These are phyloP conservation scores for Nephrotoma guestfalica DNA, from an alignment of 2,888 invertebrate genomes.

Conservation along the genomic window DNA sequence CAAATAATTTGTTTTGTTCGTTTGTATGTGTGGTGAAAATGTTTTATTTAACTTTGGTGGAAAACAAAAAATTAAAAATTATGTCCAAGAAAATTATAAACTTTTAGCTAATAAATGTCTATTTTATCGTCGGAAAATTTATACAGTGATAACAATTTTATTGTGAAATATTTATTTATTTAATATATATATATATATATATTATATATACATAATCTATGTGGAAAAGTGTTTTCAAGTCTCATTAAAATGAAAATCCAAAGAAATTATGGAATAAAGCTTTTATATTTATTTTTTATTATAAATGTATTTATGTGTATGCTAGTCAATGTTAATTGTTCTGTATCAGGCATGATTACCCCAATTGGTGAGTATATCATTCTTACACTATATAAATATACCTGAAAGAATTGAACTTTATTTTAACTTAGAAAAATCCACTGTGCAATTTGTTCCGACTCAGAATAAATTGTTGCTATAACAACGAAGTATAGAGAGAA, in stretches of 20 bases:
- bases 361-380: background rate
- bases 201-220: background rate
- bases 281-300: background rate
- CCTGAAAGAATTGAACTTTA: background rate
- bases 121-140: background rate
- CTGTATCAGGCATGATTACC: background rate
- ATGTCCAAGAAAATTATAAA: background rate
- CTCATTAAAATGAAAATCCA: background rate
- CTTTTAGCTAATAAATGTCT: background rate
- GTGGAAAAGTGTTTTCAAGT: background rate
- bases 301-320: conserved; percentile 2
- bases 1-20: background rate
- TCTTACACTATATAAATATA: background rate
- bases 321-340: conserved; percentile 4
- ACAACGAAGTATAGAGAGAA: background rate
- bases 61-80: background rate
- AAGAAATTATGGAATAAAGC: background rate
- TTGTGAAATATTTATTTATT: background rate
- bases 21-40: background rate
- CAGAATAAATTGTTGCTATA: background rate
- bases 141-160: background rate
- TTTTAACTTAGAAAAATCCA: background rate
- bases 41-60: background rate
- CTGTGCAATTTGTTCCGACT: background rate
- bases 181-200: background rate